Percentiles rank a stretch among this genome's conserved stretches.
Evolutionary conservation across 2,113 vertebrate species (phyloP).

Genomic region (Monopterus albus): DNA sequence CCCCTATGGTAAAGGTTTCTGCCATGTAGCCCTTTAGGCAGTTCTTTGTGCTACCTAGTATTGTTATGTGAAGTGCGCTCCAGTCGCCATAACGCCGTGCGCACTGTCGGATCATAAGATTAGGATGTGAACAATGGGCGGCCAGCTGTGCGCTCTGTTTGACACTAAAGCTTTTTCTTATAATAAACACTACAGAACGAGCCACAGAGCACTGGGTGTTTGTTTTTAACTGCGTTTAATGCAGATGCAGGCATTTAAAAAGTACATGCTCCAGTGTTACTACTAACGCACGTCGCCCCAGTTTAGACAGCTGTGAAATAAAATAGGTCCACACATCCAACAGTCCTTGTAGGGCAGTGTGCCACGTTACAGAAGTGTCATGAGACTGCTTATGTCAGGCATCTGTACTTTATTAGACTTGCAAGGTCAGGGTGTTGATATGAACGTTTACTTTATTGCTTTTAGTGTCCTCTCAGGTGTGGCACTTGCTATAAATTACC

Average conservation of each 20-base stretch:
- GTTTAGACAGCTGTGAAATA: neutral
- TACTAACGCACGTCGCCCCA: neutral
- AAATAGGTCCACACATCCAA: neutral
- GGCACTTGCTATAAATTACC: neutral
- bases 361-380: slow-evolving; percentile 18
- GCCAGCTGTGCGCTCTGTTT: slow-evolving; percentile 65
- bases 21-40: neutral
- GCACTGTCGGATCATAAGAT: slow-evolving; percentile 65
- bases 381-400: neutral
- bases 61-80: slow-evolving; percentile 47
- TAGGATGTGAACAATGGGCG: slow-evolving; percentile 60
- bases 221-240: neutral
- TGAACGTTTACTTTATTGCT: slow-evolving; percentile 17
- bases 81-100: neutral
- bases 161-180: slow-evolving; percentile 23
- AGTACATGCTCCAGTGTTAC: neutral
- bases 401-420: neutral
- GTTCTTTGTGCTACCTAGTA: slow-evolving; percentile 23
- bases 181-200: neutral
- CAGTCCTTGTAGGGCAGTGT: neutral
- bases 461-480: neutral
- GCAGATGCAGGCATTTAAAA: neutral
- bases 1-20: slow-evolving; percentile 87
- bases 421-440: neutral
- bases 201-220: neutral